Base-by-base conservation (phyloP, 2,113 vertebrate genomes). In the Spea multiplicata region DNA sequence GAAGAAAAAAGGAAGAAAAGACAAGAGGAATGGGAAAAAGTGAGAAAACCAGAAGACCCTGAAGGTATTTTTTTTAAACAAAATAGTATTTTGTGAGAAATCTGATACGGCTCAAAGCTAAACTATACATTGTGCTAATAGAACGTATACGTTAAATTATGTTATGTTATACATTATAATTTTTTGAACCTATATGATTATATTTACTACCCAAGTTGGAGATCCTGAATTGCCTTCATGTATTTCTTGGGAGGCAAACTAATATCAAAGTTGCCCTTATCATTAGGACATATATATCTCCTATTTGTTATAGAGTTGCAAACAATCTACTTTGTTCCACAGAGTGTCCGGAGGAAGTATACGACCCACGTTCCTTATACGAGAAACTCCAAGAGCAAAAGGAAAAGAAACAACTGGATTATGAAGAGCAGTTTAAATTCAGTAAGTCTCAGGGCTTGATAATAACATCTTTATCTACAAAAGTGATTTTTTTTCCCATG, bases 21-120 rank as follows among this genome's bases (percentile, higher is more conserved):
- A 10, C 97, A 99, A 73, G 96, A 98, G 85, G 97, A 99, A 88
- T 99, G 97, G 97, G 97, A 99, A 81, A 98, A 97, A 80, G 96
- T 99, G 80, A 86, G 97, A 12, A 98, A 99, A 85, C 96, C 97
- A 0, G 97, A 98, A 0, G 97, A 99, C 76, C 96, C 97, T 0
- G 84, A 96, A 91, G 94, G 97, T 99, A 88, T 52, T 4, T 45
- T 10, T 13, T 44, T 44, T 14, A 14, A 7, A 30, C 4, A 8
- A 4, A 13, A 9, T n/a, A 7, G n/a, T 59, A n/a, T 59, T 13
- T 59, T 59, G 55, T 9, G 10, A 4, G 4, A 7, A 5, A 59
- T 59, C 10, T 59, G 8, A 4, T n/a, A 59, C 55, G 5, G n/a
- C 10, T 4, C 5, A 10, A 59, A 9, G 2, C 8, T 13, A 59